These are phyloP conservation scores for Sphinx pinastri DNA, from an alignment of 2,888 invertebrate species.

Conservation along the genomic window DNA sequence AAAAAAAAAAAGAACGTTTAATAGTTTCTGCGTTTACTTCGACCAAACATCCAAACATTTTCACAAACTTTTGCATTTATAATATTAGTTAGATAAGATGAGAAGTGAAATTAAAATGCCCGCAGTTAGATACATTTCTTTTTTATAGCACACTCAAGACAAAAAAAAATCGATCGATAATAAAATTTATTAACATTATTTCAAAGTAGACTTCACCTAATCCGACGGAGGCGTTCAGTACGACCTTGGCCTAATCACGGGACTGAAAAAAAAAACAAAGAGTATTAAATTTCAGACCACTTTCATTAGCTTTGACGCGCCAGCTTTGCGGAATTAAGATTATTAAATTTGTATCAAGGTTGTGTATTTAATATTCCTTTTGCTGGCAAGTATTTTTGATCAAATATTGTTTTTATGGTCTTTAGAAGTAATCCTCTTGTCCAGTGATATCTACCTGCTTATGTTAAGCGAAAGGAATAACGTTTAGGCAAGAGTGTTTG, in stretches of 20 bases:
- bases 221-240: constrained; percentile 21
- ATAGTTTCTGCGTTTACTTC: too few species aligned
- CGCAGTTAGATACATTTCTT: too few species aligned
- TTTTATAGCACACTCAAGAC: too few species aligned
- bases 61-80: too few species aligned
- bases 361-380: constrained; percentile 17
- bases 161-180: constrained; percentile 4
- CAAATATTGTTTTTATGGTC: constrained; percentile 1
- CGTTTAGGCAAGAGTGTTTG: too few species aligned
- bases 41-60: too few species aligned
- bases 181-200: constrained; percentile 34
- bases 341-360: constrained; percentile 29
- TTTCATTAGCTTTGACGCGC: constrained; percentile 31
- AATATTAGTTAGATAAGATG: too few species aligned
- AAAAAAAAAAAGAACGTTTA: too few species aligned
- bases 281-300: constrained; percentile 30
- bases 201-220: constrained; percentile 35
- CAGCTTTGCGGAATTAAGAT: constrained; percentile 28
- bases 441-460: too few species aligned
- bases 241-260: constrained; percentile 28
- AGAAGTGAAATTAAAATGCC: too few species aligned
- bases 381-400: constrained; percentile 6
- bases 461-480: too few species aligned
- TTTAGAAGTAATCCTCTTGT: too few species aligned
- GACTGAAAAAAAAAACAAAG: constrained; percentile 34